Base-by-base conservation (phyloP, 2,888 invertebrate genomes). In the Scaptomyza flava region DNA sequence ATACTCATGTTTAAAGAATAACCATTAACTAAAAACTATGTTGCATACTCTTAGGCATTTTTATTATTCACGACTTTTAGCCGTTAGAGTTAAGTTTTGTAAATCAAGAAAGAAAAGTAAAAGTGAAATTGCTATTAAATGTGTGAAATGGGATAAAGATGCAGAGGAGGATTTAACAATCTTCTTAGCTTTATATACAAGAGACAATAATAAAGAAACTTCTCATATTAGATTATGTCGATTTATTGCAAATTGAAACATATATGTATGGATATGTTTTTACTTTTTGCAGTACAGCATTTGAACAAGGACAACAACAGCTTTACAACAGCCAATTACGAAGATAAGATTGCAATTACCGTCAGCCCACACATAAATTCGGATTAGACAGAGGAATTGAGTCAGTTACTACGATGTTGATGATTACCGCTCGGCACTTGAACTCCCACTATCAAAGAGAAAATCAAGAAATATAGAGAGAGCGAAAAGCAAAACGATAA, bases 1-100 rank as follows among this genome's bases (percentile, higher is more conserved):
- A 33, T 54, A 2, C 27, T 53, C 36, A 14, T 14, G 31, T 52
- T 43, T 38, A 20, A 63, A 72, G 27, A 36, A 52, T 20, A 54
- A 46, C 30, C 14, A 30, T 2, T 11, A 4, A 11, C 0, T 3
- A 1, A 42, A 42, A 30, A 8, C 14, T 1, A 1, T 1, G 3
- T 9, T 46, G 59, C 64, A 53, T 51, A 62, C 69, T 78, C 68
- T 74, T 56, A 30, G 82, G 79, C 75, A 45, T 0, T 6, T 14
- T n/a, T 38, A 9, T 31, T 31, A 31, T 31, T 9, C 8, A 4
- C 2, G 3, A 9, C 2, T 31, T 2, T 31, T 9, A 9, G 31
- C 7, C 8, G 31, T 31, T 31, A 9, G 31, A 27, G 27, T 23
- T 23, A 0, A 23, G 23, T 23, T 23, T 23, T 23, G 23, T 3